These are phyloP conservation scores for Kryptopterus vitreolus DNA, from an alignment of 2,797 vertebrate species.

Conservation along the genomic window DNA sequence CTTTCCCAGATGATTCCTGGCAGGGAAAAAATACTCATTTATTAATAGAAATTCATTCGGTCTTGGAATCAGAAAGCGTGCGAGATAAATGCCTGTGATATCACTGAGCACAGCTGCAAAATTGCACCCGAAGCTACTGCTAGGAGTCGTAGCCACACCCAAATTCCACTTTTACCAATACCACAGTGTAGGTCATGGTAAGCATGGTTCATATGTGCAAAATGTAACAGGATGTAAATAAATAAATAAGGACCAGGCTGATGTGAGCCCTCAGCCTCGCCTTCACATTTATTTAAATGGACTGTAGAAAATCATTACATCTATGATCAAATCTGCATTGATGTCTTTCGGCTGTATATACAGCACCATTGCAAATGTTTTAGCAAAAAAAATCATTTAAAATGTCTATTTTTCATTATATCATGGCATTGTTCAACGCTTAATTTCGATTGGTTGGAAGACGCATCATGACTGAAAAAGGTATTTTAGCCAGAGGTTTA, in stretches of 20 bases:
- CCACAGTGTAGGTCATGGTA: neutral
- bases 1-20: too few species aligned
- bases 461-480: too few species aligned
- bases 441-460: neutral
- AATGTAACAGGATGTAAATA: slow-evolving; percentile 14
- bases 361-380: neutral
- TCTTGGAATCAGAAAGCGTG: neutral
- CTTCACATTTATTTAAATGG: neutral
- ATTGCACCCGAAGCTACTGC: neutral
- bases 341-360: neutral
- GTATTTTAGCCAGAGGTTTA: neutral
- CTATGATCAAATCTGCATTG: neutral
- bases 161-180: slow-evolving; percentile 7
- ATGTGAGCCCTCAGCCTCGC: neutral
- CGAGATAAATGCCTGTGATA: slow-evolving; percentile 7
- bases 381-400: neutral
- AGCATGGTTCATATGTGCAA: neutral
- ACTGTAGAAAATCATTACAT: neutral
- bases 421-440: neutral
- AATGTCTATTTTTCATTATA: neutral
- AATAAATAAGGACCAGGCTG: neutral
- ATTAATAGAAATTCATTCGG: neutral
- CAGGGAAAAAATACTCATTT: neutral
- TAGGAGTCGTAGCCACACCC: slow-evolving; percentile 5
- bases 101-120: slow-evolving; percentile 13